These are phyloP conservation scores for Mesitornis unicolor DNA, from an alignment of 2,113 vertebrate species.

Conservation along the genomic window DNA sequence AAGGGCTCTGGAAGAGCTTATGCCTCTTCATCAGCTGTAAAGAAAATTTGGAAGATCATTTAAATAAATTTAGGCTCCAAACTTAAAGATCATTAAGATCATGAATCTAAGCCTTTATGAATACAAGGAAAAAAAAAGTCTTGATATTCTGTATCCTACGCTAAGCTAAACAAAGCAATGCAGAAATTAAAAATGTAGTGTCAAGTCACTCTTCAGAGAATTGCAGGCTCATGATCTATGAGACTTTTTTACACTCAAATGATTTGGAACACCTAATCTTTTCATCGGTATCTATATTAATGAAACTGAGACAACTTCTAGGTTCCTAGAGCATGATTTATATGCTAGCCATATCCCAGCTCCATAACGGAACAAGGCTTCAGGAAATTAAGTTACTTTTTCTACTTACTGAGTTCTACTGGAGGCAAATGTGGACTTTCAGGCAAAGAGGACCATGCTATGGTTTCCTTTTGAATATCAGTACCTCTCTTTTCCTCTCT, in stretches of 20 bases:
- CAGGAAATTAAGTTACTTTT: not conserved
- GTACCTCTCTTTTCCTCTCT: accelerated
- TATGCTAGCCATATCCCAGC: accelerated
- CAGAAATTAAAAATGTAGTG: not conserved
- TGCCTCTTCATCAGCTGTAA: not conserved
- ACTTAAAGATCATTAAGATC: not conserved
- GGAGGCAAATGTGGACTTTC: not conserved
- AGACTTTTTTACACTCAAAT: not conserved
- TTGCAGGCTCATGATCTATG: not conserved
- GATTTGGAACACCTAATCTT: not conserved
- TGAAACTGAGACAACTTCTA: not conserved
- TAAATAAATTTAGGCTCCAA: not conserved
- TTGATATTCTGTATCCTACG: not conserved
- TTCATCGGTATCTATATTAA: not conserved
- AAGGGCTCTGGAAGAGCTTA: not conserved
- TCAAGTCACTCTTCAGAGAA: not conserved
- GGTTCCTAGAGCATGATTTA: not conserved
- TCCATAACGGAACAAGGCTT: not conserved
- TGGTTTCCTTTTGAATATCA: not conserved
- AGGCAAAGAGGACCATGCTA: not conserved
- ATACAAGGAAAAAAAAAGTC: not conserved
- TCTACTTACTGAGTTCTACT: not conserved
- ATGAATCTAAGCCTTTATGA: not conserved
- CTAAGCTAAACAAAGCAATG: not conserved
- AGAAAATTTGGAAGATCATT: not conserved